Evolutionary conservation across 2,113 vertebrate genomes (phyloP), one percentile per base, ranked within the genome.

Genomic region (Apaloderma vittatum): DNA sequence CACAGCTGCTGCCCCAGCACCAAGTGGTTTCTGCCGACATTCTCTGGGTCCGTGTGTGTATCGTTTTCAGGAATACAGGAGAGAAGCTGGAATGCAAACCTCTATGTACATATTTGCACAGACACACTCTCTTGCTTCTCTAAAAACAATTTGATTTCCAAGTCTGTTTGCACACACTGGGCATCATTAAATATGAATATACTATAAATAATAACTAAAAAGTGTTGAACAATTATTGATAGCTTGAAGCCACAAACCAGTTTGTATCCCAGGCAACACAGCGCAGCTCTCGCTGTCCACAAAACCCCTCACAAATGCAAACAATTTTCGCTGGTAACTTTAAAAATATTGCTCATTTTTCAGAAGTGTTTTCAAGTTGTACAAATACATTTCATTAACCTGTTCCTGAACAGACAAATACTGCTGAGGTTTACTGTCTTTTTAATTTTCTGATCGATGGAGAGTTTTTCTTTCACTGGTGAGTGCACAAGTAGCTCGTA

Each of bases 171-270:
- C 36, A 36, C 72, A 75, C 73, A 0, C 57, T 1, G 72, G 24
- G 72, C 55, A 1, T 71, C 95, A 84, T 94, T 78, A 92, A 96
- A 91, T 84, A 93, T 89, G 92, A 94, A 96, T 96, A 29, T 23
- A 55, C 96, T 16, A 68, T 78, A 92, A 97, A 93, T 86, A 95
- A 92, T 84, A 84, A 94, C 90, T 91, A 61, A 88, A 95, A 92
- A 84, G 36, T 46, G 76, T 86, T 4, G 20, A 71, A 78, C 76
- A 78, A 11, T 75, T 80, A 32, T 51, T 52, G 90, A 66, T 58
- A 93, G 52, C 76, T 81, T 3, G 22, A 16, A 67, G 61, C 45
- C 79, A 57, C 77, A 45, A 59, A 14, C 75, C 65, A 76, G 73
- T 97, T 93, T 88, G 92, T 91, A 87, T 65, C 85, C 96, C 19